Conservation (phyloP, 1,140 invertebrate genomes). For the Drosophila bocqueti region DNA sequence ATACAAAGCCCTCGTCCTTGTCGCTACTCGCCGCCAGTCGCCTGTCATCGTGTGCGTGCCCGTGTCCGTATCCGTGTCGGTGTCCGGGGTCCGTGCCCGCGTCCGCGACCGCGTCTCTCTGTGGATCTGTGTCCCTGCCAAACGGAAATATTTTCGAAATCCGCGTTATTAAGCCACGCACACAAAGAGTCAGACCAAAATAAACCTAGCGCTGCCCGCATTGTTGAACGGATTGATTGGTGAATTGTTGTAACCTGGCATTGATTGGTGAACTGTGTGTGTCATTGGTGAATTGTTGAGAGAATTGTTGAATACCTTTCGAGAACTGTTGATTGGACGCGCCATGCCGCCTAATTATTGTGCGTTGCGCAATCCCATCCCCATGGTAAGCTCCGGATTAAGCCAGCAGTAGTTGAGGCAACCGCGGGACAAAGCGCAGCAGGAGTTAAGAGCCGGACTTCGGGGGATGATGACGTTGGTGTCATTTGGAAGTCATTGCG, state of each 20-base stretch:
- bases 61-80: constrained; percentile 8
- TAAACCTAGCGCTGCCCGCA: constrained; percentile 22
- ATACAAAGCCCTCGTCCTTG: constrained; percentile 61
- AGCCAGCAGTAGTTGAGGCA: constrained; percentile 21
- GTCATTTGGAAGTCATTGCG: constrained; percentile 52
- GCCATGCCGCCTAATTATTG: constrained; percentile 65
- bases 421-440: constrained; percentile 22
- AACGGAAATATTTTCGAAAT: constrained; percentile 77
- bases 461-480: constrained; percentile 42
- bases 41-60: constrained; percentile 45
- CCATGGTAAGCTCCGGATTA: constrained; percentile 18
- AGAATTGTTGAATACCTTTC: constrained; percentile 50
- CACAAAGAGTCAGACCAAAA: constrained; percentile 48
- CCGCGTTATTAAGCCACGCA: constrained; percentile 45
- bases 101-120: constrained; percentile 1
- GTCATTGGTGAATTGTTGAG: constrained; percentile 16
- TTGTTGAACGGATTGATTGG: constrained; percentile 41
- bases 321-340: constrained; percentile 63
- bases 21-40: constrained; percentile 22
- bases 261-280: constrained; percentile 20
- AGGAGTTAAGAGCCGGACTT: constrained; percentile 29
- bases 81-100: constrained; percentile 8
- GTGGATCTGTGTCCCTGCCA: constrained; percentile 42
- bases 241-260: constrained; percentile 7
- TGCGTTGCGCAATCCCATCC: constrained; percentile 74